Conservation (phyloP, 2,797 vertebrate species). For the Helostoma temminkii region DNA sequence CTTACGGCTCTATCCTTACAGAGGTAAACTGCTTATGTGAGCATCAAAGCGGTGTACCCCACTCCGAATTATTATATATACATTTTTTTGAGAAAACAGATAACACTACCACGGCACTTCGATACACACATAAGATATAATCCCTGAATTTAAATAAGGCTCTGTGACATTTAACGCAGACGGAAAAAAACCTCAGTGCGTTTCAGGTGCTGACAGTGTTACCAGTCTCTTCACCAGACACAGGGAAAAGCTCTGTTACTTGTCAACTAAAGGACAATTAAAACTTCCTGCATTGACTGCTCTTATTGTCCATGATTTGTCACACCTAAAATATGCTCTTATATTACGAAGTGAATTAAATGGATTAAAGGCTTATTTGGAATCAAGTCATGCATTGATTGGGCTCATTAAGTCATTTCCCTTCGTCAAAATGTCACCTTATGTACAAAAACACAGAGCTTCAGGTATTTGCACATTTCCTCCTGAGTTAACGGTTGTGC, state of each 20-base stretch:
- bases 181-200: conserved; percentile 62
- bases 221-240: conserved; percentile 43
- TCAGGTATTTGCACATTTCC: conserved; percentile 11
- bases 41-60: conserved; percentile 51
- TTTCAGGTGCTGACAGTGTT: conserved; percentile 60
- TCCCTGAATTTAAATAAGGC: conserved; percentile 72
- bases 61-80: too few relatives aligned
- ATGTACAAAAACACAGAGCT: background rate
- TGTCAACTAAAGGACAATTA: conserved; percentile 47
- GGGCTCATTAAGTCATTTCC: conserved; percentile 9
- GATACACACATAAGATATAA: conserved; percentile 54
- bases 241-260: conserved; percentile 37
- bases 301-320: conserved; percentile 39
- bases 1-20: conserved; percentile 39
- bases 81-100: conserved; percentile 45
- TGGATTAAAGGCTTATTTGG: conserved; percentile 23
- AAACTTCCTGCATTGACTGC: conserved; percentile 34
- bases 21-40: conserved; percentile 39
- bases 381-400: conserved; percentile 7
- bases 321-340: conserved; percentile 13
- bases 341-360: conserved; percentile 5
- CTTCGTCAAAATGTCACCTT: conserved; percentile 9
- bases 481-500: background rate
- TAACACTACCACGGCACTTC: conserved; percentile 27
- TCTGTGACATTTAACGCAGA: conserved; percentile 63